These are phyloP conservation scores for Gryon sp. DNA, from an alignment of 1,140 invertebrate genomes.

Conservation along the genomic window DNA sequence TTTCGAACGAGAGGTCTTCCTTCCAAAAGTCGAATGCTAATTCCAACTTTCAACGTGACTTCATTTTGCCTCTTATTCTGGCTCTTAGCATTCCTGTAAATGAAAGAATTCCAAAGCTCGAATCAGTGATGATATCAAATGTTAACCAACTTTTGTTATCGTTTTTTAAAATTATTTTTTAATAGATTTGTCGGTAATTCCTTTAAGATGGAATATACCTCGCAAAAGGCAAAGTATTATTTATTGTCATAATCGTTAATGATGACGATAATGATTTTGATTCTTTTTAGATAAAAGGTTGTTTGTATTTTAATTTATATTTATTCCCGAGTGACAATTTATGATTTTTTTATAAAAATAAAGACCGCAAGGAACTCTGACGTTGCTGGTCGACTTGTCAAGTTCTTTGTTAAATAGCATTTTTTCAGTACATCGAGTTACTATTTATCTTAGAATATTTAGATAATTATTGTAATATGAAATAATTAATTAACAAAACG, in stretches of 20 bases:
- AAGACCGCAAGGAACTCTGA: constrained; percentile 6
- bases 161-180: too few species aligned
- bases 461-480: background rate
- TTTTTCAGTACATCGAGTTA: constrained; percentile 16
- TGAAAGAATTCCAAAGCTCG: too few species aligned
- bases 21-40: constrained; percentile 32
- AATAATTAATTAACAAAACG: background rate
- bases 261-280: background rate
- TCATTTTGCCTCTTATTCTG: background rate
- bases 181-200: background rate
- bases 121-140: too few species aligned
- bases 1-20: constrained; percentile 15
- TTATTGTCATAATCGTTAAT: background rate
- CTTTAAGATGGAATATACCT: constrained; percentile 3
- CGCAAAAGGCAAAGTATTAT: background rate
- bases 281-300: background rate
- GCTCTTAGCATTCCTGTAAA: constrained; percentile 15
- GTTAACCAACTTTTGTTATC: too few species aligned
- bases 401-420: constrained; percentile 19
- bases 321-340: background rate
- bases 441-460: constrained; percentile 14
- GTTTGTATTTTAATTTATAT: background rate
- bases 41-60: constrained; percentile 43
- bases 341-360: background rate
- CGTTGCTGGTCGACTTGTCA: constrained; percentile 38